phyloP scores from a whole-genome alignment of 2,797 vertebrate species.

The Crypturellus tataupa region DNA sequence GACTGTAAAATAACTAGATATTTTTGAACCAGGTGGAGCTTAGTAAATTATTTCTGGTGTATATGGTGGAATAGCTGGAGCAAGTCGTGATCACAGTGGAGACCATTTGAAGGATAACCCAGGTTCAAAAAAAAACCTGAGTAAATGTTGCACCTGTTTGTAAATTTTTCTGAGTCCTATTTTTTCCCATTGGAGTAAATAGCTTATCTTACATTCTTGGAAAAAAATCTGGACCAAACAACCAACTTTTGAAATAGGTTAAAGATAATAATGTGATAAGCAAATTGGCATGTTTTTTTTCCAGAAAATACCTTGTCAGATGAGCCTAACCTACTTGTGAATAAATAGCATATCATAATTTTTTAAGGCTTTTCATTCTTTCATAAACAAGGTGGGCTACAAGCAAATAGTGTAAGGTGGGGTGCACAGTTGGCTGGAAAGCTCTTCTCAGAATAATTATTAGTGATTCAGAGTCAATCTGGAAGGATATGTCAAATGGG shows the following conservation, averaged over 20 bases:
- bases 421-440: constrained; percentile 17
- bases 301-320: not conserved
- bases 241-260: not conserved
- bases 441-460: constrained; percentile 27
- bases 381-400: not conserved
- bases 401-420: not conserved
- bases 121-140: not conserved
- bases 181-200: not conserved
- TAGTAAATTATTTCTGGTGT: not conserved
- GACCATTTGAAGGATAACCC: not conserved
- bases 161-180: not conserved
- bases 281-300: not conserved
- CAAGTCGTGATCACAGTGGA: not conserved
- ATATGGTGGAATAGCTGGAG: not conserved
- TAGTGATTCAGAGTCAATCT: constrained; percentile 47
- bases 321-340: not conserved
- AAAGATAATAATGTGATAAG: not conserved
- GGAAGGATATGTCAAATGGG: constrained; percentile 44
- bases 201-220: not conserved
- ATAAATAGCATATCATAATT: not conserved
- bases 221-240: not conserved
- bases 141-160: not conserved
- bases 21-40: not conserved
- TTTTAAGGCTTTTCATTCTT: constrained; percentile 17
- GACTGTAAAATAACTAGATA: not conserved